Conservation (phyloP, 1,140 invertebrate genomes). For the Trachelipus rathkii region DNA sequence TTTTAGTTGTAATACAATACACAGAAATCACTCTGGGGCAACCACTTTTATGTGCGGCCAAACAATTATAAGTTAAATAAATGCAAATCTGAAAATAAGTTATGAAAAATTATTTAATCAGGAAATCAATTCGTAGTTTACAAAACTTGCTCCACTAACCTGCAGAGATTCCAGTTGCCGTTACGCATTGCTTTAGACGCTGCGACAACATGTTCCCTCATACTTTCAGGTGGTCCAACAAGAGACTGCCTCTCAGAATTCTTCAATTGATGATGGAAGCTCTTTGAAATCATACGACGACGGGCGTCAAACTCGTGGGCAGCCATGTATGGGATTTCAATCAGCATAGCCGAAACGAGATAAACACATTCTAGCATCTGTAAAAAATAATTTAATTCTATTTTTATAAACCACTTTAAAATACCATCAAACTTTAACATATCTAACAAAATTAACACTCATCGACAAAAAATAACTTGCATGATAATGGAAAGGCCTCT, state of each 20-base stretch:
- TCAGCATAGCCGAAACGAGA: conserved; percentile 95
- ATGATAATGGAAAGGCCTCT: no score
- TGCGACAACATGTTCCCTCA: conserved; percentile 98
- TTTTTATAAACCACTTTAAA: no score
- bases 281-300: conserved; percentile 96
- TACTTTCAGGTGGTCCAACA: conserved; percentile 97
- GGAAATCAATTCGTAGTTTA: no score
- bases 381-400: neutral
- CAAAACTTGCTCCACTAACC: conserved; percentile 5
- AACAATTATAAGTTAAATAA: no score
- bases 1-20: no score
- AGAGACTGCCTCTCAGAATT: conserved; percentile 92
- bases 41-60: no score
- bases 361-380: conserved; percentile 93
- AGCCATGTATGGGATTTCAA: conserved; percentile 99
- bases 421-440: no score
- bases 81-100: no score
- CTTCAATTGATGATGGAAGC: conserved; percentile 96
- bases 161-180: conserved; percentile 91
- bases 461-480: no score
- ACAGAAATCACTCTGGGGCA: no score
- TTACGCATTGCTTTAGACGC: conserved; percentile 97
- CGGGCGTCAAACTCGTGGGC: conserved; percentile 96
- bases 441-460: no score
- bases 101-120: no score